These are phyloP conservation scores for Sapajus apella DNA, from an alignment of 2,113 vertebrate species.

Conservation along the genomic window DNA sequence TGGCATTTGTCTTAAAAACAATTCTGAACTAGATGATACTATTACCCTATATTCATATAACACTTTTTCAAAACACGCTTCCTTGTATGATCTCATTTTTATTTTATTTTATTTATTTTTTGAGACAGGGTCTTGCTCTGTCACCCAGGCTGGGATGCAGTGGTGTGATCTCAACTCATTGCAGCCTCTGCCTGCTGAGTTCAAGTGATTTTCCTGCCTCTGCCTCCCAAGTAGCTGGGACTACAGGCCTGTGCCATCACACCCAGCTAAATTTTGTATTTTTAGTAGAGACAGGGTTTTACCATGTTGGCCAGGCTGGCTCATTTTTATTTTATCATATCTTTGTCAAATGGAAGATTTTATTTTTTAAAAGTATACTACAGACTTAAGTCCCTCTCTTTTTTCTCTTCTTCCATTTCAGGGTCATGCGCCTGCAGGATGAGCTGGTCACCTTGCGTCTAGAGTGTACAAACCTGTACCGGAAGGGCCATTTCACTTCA, in stretches of 20 bases:
- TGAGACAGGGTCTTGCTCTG: no score
- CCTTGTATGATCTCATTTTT: slow-evolving; percentile 45
- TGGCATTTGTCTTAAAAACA: slow-evolving; percentile 24
- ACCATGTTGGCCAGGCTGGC: no score
- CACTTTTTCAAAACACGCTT: slow-evolving; percentile 47
- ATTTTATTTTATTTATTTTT: background rate
- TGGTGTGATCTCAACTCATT: no score
- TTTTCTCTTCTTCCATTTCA: slow-evolving; percentile 65
- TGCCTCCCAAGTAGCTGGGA: no score
- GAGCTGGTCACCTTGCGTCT: slow-evolving; percentile 95
- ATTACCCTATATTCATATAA: slow-evolving; percentile 47
- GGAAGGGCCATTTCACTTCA: slow-evolving; percentile 93
- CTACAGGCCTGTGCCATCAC: no score
- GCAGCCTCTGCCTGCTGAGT: no score
- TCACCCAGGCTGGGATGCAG: no score
- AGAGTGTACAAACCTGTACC: slow-evolving; percentile 95
- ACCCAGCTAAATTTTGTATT: no score
- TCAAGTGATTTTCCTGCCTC: no score
- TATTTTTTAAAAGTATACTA: slow-evolving; percentile 5
- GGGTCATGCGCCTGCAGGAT: slow-evolving; percentile 94
- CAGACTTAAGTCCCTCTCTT: slow-evolving; percentile 9
- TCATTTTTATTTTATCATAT: background rate
- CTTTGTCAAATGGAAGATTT: slow-evolving; percentile 39
- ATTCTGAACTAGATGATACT: background rate
- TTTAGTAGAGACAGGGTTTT: no score